Conservation (phyloP, 2,797 vertebrate species). For the Thalassophryne amazonica region DNA sequence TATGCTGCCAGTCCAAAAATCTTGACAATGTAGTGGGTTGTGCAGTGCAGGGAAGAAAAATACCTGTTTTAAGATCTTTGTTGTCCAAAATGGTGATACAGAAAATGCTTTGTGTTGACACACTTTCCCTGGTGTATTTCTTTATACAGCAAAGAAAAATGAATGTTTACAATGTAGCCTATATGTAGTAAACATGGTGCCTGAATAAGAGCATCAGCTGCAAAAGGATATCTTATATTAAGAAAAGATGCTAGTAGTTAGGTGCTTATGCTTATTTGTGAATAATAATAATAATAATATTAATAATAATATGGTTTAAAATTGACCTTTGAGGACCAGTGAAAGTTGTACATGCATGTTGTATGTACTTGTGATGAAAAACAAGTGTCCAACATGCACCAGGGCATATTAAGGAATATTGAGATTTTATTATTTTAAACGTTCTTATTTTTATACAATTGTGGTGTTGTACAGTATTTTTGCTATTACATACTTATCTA, state of each 20-base stretch:
- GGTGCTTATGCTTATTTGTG: conserved; percentile 35
- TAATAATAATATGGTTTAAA: conserved; percentile 35
- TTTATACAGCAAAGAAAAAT: conserved; percentile 35
- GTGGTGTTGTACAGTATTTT: conserved; percentile 31
- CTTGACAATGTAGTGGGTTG: too few relatives aligned
- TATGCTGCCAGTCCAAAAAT: too few relatives aligned
- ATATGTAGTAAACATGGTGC: conserved; percentile 40
- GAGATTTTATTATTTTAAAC: background rate
- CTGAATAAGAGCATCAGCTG: conserved; percentile 47
- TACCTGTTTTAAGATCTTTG: too few relatives aligned
- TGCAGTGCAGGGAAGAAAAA: too few relatives aligned
- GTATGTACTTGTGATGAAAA: conserved; percentile 36
- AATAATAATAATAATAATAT: conserved; percentile 27
- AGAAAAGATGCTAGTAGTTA: conserved; percentile 54
- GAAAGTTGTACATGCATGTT: conserved; percentile 41
- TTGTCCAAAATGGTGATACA: conserved; percentile 9
- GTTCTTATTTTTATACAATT: conserved; percentile 28
- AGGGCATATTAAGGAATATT: conserved; percentile 22
- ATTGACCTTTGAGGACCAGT: conserved; percentile 29
- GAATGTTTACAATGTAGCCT: conserved; percentile 66
- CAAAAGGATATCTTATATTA: conserved; percentile 69
- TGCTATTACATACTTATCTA: background rate
- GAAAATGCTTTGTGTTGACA: conserved; percentile 33
- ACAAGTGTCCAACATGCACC: conserved; percentile 32
- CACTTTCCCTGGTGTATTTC: conserved; percentile 54